Conservation (phyloP, 2,888 invertebrate species). For the Syritta pipiens region DNA sequence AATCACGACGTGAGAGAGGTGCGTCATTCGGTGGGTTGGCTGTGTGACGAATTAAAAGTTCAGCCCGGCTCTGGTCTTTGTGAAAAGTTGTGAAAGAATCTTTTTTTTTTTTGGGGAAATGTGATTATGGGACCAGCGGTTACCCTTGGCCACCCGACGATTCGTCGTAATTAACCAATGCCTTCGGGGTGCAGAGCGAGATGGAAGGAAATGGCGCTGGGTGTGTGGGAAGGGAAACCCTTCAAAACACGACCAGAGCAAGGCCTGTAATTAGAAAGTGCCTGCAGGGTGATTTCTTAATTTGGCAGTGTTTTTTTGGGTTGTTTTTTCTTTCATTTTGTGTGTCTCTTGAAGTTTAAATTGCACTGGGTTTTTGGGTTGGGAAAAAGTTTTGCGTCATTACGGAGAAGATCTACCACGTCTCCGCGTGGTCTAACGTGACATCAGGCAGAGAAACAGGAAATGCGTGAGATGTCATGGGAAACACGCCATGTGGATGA, state of each 20-base stretch:
- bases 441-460: no score
- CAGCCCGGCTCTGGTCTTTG: not conserved
- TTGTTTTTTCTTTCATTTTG: no score
- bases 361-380: conserved; percentile 15
- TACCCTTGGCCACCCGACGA: conserved; percentile 20
- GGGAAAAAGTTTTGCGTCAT: conserved; percentile 18
- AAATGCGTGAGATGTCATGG: no score
- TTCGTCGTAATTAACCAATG: conserved; percentile 45
- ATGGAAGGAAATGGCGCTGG: not conserved
- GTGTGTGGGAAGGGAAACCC: not conserved
- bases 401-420: not conserved
- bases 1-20: not conserved
- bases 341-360: conserved; percentile 35
- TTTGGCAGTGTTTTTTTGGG: conserved; percentile 15
- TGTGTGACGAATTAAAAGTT: conserved; percentile 27
- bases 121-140: not conserved
- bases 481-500: no score
- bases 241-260: not conserved
- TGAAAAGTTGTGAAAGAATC: not conserved
- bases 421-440: not conserved
- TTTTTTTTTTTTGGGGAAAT: no score
- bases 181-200: conserved; percentile 3
- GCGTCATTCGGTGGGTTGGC: conserved; percentile 45
- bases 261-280: conserved; percentile 30
- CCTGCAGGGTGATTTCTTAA: conserved; percentile 18